Percentiles rank a stretch among this genome's conserved stretches.
These are phyloP conservation scores for Cnemophilus loriae DNA, from an alignment of 2,113 vertebrate species.

Conservation along the genomic window DNA sequence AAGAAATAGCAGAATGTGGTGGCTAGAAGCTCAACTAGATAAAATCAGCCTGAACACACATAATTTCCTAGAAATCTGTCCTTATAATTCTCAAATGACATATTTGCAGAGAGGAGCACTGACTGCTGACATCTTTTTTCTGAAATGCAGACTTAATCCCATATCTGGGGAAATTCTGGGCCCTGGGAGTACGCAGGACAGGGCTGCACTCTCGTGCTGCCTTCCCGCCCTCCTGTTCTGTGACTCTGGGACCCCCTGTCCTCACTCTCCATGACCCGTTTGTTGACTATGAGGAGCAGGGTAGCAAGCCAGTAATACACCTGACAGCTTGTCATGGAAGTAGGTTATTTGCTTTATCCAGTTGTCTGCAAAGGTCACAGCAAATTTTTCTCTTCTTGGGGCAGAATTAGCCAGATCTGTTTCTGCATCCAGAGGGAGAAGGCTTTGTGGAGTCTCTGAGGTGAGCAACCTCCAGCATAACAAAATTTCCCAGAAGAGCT, in stretches of 20 bases:
- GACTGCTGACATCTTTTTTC: not conserved
- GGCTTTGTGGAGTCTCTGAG: not conserved
- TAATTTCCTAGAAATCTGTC: not conserved
- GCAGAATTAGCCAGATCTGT: not conserved
- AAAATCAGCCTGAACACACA: not conserved
- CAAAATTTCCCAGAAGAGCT: not conserved
- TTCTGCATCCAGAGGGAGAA: not conserved
- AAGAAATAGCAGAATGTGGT: not conserved
- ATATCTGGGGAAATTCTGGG: not conserved
- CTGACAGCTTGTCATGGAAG: not conserved
- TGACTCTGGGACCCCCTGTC: not conserved
- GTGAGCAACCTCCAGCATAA: not conserved
- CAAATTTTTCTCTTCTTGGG: not conserved
- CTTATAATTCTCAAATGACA: not conserved
- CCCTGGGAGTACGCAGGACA: not conserved
- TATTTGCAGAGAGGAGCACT: not conserved
- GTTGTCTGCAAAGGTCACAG: not conserved
- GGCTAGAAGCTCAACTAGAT: not conserved
- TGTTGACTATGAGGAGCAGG: not conserved
- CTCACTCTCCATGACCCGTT: not conserved
- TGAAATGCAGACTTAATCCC: not conserved
- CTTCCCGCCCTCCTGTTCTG: not conserved
- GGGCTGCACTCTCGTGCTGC: not conserved
- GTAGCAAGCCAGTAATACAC: not conserved
- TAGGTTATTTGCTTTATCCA: not conserved